These are phyloP conservation scores for Cecidostiba fungosa DNA, from an alignment of 2,888 invertebrate species.

Conservation along the genomic window DNA sequence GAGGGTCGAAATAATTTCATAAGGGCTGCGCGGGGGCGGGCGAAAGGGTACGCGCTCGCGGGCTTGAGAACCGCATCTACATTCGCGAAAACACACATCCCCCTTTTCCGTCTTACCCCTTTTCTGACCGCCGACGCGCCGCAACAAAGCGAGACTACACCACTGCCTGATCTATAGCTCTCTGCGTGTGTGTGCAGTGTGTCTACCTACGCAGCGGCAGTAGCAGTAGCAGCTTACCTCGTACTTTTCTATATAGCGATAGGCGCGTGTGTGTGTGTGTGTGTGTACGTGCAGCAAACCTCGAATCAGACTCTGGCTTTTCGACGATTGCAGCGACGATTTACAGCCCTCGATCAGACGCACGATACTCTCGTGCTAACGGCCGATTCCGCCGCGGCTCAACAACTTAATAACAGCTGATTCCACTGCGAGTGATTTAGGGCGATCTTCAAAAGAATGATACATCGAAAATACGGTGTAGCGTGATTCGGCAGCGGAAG, in stretches of 20 bases:
- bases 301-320: neutral
- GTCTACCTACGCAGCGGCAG: neutral
- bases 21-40: slow-evolving; percentile 68
- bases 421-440: slow-evolving; percentile 10
- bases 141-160: slow-evolving; percentile 74
- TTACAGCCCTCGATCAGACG: slow-evolving; percentile 36
- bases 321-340: slow-evolving; percentile 17
- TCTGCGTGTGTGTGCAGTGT: neutral
- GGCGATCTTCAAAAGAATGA: neutral
- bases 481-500: neutral
- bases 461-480: neutral
- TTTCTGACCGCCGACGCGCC: slow-evolving; percentile 75
- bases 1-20: slow-evolving; percentile 79
- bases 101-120: slow-evolving; percentile 71
- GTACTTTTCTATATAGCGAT: neutral
- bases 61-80: slow-evolving; percentile 77
- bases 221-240: slow-evolving; percentile 17
- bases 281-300: neutral
- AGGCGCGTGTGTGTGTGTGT: too few relatives aligned
- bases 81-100: slow-evolving; percentile 74
- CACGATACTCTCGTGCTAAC: slow-evolving; percentile 23
- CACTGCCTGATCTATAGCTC: slow-evolving; percentile 15
- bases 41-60: slow-evolving; percentile 51
- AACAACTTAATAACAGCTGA: slow-evolving; percentile 5
- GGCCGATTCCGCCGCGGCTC: slow-evolving; percentile 5